phyloP scores from a whole-genome alignment of 2,113 vertebrate genomes.

The Etheostoma cragini region DNA sequence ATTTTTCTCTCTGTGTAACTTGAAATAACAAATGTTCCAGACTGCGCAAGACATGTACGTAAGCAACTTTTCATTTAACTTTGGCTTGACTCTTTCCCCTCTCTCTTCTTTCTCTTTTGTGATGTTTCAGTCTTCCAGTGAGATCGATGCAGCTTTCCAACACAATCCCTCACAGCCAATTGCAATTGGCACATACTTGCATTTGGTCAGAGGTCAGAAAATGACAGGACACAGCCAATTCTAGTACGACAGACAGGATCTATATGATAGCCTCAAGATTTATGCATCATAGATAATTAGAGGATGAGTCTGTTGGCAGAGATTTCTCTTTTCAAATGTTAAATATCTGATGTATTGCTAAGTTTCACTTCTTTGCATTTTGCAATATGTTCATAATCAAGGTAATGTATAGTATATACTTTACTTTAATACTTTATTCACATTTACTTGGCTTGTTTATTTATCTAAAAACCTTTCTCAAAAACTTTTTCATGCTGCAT shows the following conservation, averaged over 20 bases:
- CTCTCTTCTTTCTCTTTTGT: conserved; percentile 61
- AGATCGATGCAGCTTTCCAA: conserved; percentile 75
- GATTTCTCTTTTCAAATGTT: conserved; percentile 9
- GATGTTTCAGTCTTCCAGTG: conserved; percentile 61
- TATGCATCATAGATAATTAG: conserved; percentile 23
- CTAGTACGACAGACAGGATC: conserved; percentile 12
- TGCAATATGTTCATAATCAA: neutral
- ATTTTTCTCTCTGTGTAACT: conserved; percentile 72
- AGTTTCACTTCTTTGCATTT: neutral
- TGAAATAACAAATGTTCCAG: conserved; percentile 82
- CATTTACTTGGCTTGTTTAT: neutral
- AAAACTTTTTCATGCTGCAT: conserved; percentile 13
- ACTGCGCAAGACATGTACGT: conserved; percentile 66
- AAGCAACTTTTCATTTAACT: conserved; percentile 86
- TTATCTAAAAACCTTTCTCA: conserved; percentile 11
- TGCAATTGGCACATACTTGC: conserved; percentile 47
- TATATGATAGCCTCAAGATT: conserved; percentile 34
- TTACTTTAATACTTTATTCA: conserved; percentile 10
- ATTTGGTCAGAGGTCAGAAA: conserved; percentile 62
- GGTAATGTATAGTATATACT: too few species aligned
- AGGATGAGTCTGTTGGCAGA: neutral
- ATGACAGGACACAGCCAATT: conserved; percentile 47
- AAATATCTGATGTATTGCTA: conserved; percentile 1
- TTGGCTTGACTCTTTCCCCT: conserved; percentile 62
- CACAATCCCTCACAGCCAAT: conserved; percentile 42